A percentile compares a stretch with the other conserved stretches of the same genome.
Conservation (phyloP, 2,888 invertebrate genomes). For the Seira musarum region DNA sequence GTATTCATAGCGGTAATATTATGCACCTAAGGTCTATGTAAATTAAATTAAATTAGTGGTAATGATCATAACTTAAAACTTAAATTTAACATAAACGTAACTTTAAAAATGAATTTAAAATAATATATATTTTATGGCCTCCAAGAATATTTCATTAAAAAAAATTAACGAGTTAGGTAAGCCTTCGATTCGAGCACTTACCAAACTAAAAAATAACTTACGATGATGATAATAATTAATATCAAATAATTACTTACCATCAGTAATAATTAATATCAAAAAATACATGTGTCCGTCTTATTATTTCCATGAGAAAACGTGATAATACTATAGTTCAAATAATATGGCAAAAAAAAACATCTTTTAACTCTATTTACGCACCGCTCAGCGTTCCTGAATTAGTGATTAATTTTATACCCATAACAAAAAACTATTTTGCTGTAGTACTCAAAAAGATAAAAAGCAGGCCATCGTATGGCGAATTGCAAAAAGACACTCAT, state of each 20-base stretch:
- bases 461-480: too few species aligned
- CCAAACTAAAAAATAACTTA: not conserved
- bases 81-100: too few species aligned
- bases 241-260: not conserved
- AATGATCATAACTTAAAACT: not conserved
- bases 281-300: conserved; percentile 1
- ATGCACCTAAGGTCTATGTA: not conserved
- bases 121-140: not conserved
- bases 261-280: conserved; percentile 2
- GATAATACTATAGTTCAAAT: not conserved
- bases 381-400: not conserved
- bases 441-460: too few species aligned
- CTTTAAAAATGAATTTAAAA: not conserved
- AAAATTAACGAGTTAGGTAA: not conserved
- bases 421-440: not conserved
- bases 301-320: not conserved
- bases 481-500: too few species aligned
- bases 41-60: not conserved
- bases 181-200: not conserved
- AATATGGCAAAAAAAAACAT: not conserved
- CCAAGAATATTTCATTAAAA: not conserved
- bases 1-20: conserved; percentile 34
- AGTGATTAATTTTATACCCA: not conserved
- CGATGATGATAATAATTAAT: not conserved
- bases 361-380: conserved; percentile 10